Evolutionary conservation across 2,888 invertebrate genomes (phyloP).

Genomic region (Hypomecis punctinalis): DNA sequence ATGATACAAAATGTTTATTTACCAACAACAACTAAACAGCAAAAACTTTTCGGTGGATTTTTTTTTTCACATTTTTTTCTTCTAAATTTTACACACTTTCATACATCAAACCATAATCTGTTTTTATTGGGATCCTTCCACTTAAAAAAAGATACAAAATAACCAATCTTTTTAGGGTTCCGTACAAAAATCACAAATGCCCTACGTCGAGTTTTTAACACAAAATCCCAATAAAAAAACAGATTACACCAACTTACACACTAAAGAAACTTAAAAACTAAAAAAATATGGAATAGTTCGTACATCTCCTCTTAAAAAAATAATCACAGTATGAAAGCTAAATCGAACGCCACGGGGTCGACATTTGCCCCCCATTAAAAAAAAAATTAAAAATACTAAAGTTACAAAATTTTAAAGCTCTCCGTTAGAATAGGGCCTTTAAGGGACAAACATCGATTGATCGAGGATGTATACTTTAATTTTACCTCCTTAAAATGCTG

Average conservation of each 20-base stretch:
- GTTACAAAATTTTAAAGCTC: conserved; percentile 40
- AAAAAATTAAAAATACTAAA: conserved; percentile 32
- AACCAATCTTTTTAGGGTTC: conserved; percentile 4
- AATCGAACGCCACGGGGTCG: conserved; percentile 32
- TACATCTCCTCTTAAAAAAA: conserved; percentile 53
- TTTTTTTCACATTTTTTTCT: conserved; percentile 45
- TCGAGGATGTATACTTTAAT: conserved; percentile 28
- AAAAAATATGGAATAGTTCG: conserved; percentile 40
- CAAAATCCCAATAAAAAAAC: not conserved
- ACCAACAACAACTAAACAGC: conserved; percentile 38
- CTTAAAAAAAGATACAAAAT: not conserved
- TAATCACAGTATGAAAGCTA: conserved; percentile 61
- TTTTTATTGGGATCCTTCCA: not conserved
- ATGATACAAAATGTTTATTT: conserved; percentile 44
- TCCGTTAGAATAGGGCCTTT: conserved; percentile 33
- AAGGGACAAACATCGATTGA: conserved; percentile 36
- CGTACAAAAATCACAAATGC: too few relatives aligned
- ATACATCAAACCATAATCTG: conserved; percentile 7
- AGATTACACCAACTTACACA: not conserved
- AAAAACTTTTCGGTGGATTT: conserved; percentile 59
- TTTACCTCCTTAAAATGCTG: not conserved
- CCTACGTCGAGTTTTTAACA: not conserved
- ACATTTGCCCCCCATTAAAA: conserved; percentile 37
- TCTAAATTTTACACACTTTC: conserved; percentile 30
- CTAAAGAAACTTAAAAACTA: conserved; percentile 25